Evolutionary conservation across 2,797 vertebrate species (phyloP), one percentile per base, ranked within the genome.

Genomic region (Eupleurogrammus muticus): DNA sequence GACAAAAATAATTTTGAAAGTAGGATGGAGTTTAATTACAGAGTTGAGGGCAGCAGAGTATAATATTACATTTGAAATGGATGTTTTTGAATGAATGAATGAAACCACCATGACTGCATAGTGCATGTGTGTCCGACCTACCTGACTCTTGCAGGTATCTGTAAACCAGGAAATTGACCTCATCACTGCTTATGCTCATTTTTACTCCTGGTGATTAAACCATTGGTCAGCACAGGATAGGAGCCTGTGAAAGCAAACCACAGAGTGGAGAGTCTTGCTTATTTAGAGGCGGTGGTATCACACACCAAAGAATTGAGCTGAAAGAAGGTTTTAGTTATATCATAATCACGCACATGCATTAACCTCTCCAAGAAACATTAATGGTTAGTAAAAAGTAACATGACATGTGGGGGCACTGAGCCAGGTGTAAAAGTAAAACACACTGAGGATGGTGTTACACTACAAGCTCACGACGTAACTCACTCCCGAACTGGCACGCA

Each of bases 141-240:
- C 98, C 98, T 87, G 98, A 99, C 95, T 99, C 98, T 93, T 99
- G 98, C 88, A 99, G 96, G 93, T 99, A 99, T 97, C 98, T 97
- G 96, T 99, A 99, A 94, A 99, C 98, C 95, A 99, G 93, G 95
- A 99, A 99, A 95, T 99, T 99, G 94, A 99, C 98, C 95, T 99
- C 98, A 99, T 99, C 98, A 91, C 98, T 99, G 96, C 97, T 99
- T 95, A 99, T 97, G 97, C 98, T 99, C 98, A 99, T 99, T 96
- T 98, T 99, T 95, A 97, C 93, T 96, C 96, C 96, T 95, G 96
- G 95, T 95, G 96, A 95, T 98, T 97, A 96, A 96, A 99, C 97
- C 98, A 99, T 98, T 95, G 95, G 95, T 97, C 97, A 97, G 94
- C 95, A 94, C 94, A 95, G 95, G 95, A 96, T 93, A 95, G 94